Evolutionary conservation across 2,113 vertebrate species (phyloP).

Genomic region (Vulpes ferrilata): DNA sequence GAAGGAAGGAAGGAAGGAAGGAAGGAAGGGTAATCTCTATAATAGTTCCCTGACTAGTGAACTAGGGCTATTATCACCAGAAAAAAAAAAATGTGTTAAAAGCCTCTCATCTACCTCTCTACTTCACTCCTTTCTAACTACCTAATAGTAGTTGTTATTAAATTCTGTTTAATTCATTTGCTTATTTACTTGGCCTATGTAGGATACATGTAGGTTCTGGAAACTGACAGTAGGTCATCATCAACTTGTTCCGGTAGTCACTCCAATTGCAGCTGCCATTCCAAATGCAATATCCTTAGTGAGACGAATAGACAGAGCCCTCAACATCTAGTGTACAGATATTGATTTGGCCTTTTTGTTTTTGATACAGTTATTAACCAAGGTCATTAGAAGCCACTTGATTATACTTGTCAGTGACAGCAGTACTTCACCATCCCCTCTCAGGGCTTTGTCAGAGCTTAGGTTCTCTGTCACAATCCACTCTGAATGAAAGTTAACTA

Average conservation of each 20-base stretch:
- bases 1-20: not conserved
- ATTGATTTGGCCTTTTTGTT: not conserved
- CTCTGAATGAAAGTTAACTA: not conserved
- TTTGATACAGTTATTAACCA: not conserved
- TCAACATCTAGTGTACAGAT: not conserved
- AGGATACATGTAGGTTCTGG: not conserved
- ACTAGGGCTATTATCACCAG: not conserved
- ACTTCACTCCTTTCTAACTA: not conserved
- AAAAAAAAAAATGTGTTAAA: not conserved
- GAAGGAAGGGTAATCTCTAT: not conserved
- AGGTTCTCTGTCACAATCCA: not conserved
- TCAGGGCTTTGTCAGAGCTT: not conserved
- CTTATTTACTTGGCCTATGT: not conserved
- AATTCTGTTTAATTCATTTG: not conserved
- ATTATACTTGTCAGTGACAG: not conserved
- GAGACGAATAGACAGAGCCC: not conserved
- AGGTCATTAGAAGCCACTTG: not conserved
- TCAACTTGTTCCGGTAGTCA: not conserved
- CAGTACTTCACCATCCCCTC: not conserved
- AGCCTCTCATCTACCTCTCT: not conserved
- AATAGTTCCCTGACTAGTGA: not conserved
- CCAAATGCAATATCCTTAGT: not conserved
- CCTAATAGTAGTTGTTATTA: not conserved
- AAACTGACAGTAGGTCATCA: not conserved
- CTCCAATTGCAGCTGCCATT: not conserved